Evolutionary conservation across 2,113 vertebrate genomes (phyloP), one percentile per base, ranked within the genome.

Genomic region (Bubo bubo): DNA sequence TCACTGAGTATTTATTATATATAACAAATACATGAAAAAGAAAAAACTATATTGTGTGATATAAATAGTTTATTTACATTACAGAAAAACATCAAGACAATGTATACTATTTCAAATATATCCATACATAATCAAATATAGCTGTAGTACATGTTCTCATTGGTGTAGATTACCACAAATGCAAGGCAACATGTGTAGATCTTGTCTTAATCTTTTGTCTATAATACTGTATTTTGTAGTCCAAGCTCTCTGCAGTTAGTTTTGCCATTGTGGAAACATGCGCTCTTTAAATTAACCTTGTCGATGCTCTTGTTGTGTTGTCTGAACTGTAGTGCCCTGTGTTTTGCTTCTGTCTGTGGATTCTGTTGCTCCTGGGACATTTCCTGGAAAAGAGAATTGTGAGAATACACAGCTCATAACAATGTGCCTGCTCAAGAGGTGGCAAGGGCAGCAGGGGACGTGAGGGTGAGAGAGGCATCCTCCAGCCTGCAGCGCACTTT

Each of bases 31-130:
- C 98, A 98, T 98, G 98, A 98, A 98, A 98, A 98, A 98, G 98
- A 98, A 98, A 98, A 98, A 98, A 98, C 98, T 98, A 98, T 98
- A 98, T 98, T 98, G 98, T 98, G 99, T 99, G 99, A 99, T 99
- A 99, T 99, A 99, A 99, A 99, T 99, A 99, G 99, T 99, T 99
- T 99, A 99, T 99, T 99, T 99, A 99, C 99, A 99, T 99, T 99
- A 99, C 99, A 99, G 99, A 99, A 99, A 99, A 99, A 99, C 99
- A 99, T 99, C 99, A 99, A 99, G 99, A 99, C 99, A 99, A 99
- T 99, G 99, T 99, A 99, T 99, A 99, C 99, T 99, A 99, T 99
- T 99, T 99, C 99, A 99, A 99, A 99, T 99, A 99, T 99, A 99
- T 99, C 99, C 99, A 99, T 99, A 99, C 99, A 99, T 99, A 99